Evolutionary conservation across 2,113 vertebrate species (phyloP).

Genomic region (Atractosteus spatula): DNA sequence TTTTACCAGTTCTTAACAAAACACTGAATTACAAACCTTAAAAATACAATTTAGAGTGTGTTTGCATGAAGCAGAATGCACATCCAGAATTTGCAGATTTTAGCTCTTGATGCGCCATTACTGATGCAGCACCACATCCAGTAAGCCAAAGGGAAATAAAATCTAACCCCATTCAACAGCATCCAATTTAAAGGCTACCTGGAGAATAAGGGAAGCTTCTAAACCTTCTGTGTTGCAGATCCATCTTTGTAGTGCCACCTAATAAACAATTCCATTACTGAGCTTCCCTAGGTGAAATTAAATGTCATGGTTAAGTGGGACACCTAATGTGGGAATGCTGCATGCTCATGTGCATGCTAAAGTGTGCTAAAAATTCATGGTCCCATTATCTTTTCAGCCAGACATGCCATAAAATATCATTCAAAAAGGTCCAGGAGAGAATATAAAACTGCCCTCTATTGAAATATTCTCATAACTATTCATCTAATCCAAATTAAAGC

Average conservation of each 20-base stretch:
- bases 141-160: slow-evolving; percentile 45
- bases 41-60: slow-evolving; percentile 19
- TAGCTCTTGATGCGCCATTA: slow-evolving; percentile 34
- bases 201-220: slow-evolving; percentile 30
- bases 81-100: slow-evolving; percentile 15
- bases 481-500: slow-evolving; percentile 12
- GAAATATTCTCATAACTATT: slow-evolving; percentile 14
- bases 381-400: slow-evolving; percentile 7
- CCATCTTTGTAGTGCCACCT: slow-evolving; percentile 42
- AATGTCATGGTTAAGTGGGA: slow-evolving; percentile 51
- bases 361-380: slow-evolving; percentile 21
- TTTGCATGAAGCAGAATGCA: slow-evolving; percentile 29
- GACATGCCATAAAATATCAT: neutral
- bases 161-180: slow-evolving; percentile 40
- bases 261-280: slow-evolving; percentile 45
- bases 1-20: slow-evolving; percentile 28
- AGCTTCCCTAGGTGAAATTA: slow-evolving; percentile 46
- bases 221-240: slow-evolving; percentile 40
- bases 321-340: slow-evolving; percentile 35
- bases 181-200: slow-evolving; percentile 50
- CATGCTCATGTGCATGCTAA: slow-evolving; percentile 23
- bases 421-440: slow-evolving; percentile 9
- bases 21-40: slow-evolving; percentile 27
- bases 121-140: slow-evolving; percentile 37
- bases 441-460: slow-evolving; percentile 2